Evolutionary conservation across 2,797 vertebrate genomes (phyloP), one percentile per base, ranked within the genome.

Genomic region (Acanthurus leucopareius): DNA sequence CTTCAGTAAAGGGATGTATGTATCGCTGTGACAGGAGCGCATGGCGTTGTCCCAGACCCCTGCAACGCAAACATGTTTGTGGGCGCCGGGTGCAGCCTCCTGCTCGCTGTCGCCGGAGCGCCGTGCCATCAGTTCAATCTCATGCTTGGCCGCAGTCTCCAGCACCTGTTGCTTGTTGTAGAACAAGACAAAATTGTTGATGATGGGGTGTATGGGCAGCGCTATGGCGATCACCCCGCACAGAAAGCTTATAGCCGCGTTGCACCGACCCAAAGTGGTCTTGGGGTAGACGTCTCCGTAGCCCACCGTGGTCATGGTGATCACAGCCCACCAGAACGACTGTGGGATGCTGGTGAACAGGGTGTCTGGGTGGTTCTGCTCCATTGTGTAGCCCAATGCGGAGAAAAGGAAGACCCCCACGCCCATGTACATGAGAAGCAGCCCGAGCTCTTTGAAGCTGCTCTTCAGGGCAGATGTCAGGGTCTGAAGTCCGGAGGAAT

Each of bases 291-390:
- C 97, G 80, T 99, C 98, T 2, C 98, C 98, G 0, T 99, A 99
- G 11, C 98, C 98, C 63, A 99, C 98, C 0, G 98, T 99, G 58
- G 98, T 99, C 98, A 99, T 99, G 77, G 98, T 99, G 91, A 99
- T 99, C 86, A 99, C 97, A 25, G 98, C 98, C 98, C 98, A 99
- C 98, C 98, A 99, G 92, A 99, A 99, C 0, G 98, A 98, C 86
- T 99, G 98, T 0, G 98, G 98, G 90, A 99, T 99, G 93, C 98
- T 99, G 90, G 97, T 99, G 85, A 99, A 99, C 88, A 99, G 87
- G 5, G 97, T 99, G 44, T 99, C 98, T 0, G 98, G 97, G 79
- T 99, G 98, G 71, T 95, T 97, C 90, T 98, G 98, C 88, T 99
- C 98, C 96, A 99, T 94, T 28, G 98, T 99, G 93, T 99, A 99